Evolutionary conservation across 2,888 invertebrate species (phyloP).

Genomic region (Amphimallon solstitiale): DNA sequence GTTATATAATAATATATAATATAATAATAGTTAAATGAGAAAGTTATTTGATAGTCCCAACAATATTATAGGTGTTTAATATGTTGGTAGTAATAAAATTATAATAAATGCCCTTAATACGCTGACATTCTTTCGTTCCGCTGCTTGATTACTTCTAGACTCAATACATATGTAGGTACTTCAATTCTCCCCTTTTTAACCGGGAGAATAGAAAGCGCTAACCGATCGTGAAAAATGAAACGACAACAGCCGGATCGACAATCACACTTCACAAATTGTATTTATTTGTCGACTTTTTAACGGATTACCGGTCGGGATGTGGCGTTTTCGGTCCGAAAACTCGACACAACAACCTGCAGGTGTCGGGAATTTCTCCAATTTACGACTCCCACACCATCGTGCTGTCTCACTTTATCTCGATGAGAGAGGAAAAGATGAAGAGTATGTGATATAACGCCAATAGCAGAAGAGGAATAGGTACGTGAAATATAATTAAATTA

Average conservation of each 20-base stretch:
- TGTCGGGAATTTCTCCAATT: constrained; percentile 46
- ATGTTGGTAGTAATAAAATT: background rate
- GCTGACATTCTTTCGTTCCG: constrained; percentile 18
- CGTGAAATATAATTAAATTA: constrained; percentile 56
- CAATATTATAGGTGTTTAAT: no score
- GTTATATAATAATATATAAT: no score
- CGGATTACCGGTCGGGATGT: constrained; percentile 51
- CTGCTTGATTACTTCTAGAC: background rate
- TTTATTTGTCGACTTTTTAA: constrained; percentile 54
- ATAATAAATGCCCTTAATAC: background rate
- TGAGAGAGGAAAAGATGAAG: background rate
- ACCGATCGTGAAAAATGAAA: constrained; percentile 33
- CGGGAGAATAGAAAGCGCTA: constrained; percentile 21
- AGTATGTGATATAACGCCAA: background rate
- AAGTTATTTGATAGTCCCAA: no score
- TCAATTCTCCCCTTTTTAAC: constrained; percentile 10
- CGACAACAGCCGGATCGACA: constrained; percentile 37
- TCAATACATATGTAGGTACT: no score
- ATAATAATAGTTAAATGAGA: no score
- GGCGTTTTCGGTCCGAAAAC: constrained; percentile 49
- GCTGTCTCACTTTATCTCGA: constrained; percentile 22
- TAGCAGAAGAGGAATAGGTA: constrained; percentile 36
- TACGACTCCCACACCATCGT: constrained; percentile 34
- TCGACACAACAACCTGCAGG: constrained; percentile 49
- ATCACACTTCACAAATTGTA: constrained; percentile 48